These are phyloP conservation scores for Falcunculus frontatus DNA, from an alignment of 2,113 vertebrate species.

Conservation along the genomic window DNA sequence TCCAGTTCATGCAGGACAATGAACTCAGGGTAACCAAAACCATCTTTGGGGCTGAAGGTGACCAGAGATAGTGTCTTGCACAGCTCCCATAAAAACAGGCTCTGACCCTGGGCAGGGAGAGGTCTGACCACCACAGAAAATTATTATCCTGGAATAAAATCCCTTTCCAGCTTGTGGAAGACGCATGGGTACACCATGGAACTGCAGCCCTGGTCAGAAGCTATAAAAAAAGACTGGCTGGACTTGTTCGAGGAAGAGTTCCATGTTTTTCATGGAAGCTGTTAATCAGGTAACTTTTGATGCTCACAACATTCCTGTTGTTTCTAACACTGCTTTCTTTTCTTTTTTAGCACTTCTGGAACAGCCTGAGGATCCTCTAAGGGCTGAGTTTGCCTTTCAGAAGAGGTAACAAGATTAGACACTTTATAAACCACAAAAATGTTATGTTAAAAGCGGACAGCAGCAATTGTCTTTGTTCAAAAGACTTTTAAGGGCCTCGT, in stretches of 20 bases:
- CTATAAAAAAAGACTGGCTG: neutral
- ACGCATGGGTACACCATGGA: neutral
- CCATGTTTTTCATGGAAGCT: neutral
- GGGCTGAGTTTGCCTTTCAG: neutral
- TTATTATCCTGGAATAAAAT: neutral
- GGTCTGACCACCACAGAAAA: neutral
- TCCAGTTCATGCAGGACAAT: neutral
- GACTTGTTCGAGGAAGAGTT: neutral
- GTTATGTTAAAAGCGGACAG: rapidly evolving
- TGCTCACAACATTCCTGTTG: neutral
- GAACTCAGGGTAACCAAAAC: neutral
- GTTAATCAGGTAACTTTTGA: neutral
- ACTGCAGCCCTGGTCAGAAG: neutral
- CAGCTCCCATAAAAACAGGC: neutral
- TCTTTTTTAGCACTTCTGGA: neutral
- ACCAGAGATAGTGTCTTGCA: neutral
- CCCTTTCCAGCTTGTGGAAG: neutral
- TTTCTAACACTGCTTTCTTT: neutral
- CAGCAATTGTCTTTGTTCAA: neutral
- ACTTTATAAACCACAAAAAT: neutral
- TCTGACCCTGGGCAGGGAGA: neutral
- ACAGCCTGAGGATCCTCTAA: neutral
- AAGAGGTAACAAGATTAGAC: neutral
- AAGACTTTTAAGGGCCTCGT: neutral
- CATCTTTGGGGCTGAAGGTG: rapidly evolving